Evolutionary conservation across 2,888 invertebrate genomes (phyloP), one percentile per base, ranked within the genome.

Genomic region (Ochlodes sylvanus): DNA sequence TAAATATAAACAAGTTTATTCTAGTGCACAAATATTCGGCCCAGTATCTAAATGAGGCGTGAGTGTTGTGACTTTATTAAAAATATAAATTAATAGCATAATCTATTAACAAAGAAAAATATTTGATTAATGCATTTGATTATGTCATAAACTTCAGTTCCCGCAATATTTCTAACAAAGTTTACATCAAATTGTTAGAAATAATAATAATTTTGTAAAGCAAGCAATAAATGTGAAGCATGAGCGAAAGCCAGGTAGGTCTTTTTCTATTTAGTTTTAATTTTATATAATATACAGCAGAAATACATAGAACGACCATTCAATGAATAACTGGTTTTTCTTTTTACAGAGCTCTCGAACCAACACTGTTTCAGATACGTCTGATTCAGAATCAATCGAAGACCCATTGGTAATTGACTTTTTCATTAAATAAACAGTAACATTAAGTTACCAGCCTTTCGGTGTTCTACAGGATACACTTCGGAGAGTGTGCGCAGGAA

Each of bases 181-280:
- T 50, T 56, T 34, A 38, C 17, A n/a, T 54, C 14, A 14, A 63
- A 41, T 32, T 42, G 19, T 55, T 21, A 42, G 17, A 52, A 52
- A 52, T 27, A 52, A 52, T 21, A 17, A 19, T 50, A 10, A 52
- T 52, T 52, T 52, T 52, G 14, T 7, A 52, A 52, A 27, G 5
- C 21, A 27, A 52, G 52, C 21, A 14, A 21, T 21, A 52, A 52
- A 17, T 7, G 19, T 14, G 27, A 52, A 52, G 52, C 14, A 91
- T 91, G 91, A 90, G 82, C 75, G 89, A 84, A 66, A 89, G 81
- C 64, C 79, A 70, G 78, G 91, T 91, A 77, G 81, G 84, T 81
- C 9, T 38, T 0, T 65, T 19, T 42, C 17, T 32, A 56, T 41
- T 7, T 34, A 27, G 47, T 17, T 32, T 2, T 50, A 21, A 44